Evolutionary conservation across 1,140 invertebrate species (phyloP).

Genomic region (Lycorma delicatula): DNA sequence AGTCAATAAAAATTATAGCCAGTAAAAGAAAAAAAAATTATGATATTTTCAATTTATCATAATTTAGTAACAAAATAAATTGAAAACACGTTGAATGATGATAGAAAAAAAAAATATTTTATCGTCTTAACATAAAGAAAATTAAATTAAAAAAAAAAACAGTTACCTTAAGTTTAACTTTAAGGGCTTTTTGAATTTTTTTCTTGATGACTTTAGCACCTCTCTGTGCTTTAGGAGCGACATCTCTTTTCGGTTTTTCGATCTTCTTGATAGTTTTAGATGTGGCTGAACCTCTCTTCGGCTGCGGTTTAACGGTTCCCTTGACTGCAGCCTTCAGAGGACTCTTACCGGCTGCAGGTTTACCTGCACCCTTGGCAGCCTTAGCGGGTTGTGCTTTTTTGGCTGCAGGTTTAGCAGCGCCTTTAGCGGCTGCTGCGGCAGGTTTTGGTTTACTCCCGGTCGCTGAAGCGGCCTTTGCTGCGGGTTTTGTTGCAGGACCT

Average conservation of each 20-base stretch:
- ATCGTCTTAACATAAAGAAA: too few relatives aligned
- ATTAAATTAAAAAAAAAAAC: too few relatives aligned
- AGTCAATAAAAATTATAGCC: too few relatives aligned
- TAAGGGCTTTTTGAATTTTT: slow-evolving; percentile 47
- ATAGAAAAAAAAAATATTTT: too few relatives aligned
- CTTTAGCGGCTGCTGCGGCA: slow-evolving; percentile 36
- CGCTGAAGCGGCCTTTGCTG: background rate
- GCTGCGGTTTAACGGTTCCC: slow-evolving; percentile 41
- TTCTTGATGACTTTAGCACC: slow-evolving; percentile 30
- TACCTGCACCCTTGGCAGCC: slow-evolving; percentile 39
- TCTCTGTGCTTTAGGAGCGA: slow-evolving; percentile 32
- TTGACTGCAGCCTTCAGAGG: slow-evolving; percentile 42
- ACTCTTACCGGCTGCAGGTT: slow-evolving; percentile 43
- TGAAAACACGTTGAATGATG: too few relatives aligned
- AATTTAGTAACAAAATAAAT: background rate
- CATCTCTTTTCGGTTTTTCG: slow-evolving; percentile 29
- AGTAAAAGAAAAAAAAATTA: too few relatives aligned
- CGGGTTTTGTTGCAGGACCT: slow-evolving; percentile 2
- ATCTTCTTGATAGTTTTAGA: slow-evolving; percentile 26
- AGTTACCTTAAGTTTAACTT: slow-evolving; percentile 69
- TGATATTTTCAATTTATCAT: too few relatives aligned
- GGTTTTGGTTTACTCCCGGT: background rate
- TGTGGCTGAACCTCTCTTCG: slow-evolving; percentile 36
- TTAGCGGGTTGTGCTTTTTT: slow-evolving; percentile 24
- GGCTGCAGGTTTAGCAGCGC: slow-evolving; percentile 33